phyloP scores from a whole-genome alignment of 2,113 vertebrate genomes.

The Carassius gibelio region DNA sequence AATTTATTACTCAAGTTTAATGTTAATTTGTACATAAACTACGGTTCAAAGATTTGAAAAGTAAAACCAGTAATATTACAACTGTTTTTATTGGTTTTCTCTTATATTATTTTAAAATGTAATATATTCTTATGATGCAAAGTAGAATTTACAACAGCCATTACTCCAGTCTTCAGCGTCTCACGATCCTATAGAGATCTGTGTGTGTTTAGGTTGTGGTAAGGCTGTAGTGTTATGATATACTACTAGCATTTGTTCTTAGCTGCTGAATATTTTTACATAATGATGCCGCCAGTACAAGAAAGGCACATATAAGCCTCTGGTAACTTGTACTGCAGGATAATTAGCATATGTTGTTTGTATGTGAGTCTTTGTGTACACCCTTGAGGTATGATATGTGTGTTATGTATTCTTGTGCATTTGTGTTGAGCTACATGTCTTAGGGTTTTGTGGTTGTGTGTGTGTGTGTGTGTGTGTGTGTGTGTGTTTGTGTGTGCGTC shows the following conservation, averaged over 20 bases:
- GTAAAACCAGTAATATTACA: neutral
- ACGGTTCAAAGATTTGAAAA: neutral
- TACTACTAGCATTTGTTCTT: neutral
- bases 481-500: neutral
- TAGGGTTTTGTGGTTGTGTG: neutral
- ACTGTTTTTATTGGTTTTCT: neutral
- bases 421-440: neutral
- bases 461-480: neutral
- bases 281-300: neutral
- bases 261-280: neutral
- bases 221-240: neutral
- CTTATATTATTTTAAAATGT: neutral
- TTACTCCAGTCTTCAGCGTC: too few relatives aligned
- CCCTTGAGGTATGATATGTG: neutral
- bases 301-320: neutral
- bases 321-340: neutral
- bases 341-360: constrained; percentile 1
- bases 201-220: neutral
- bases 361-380: neutral
- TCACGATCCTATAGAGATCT: neutral
- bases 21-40: neutral
- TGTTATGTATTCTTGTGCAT: constrained; percentile 29
- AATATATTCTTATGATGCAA: neutral
- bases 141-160: neutral
- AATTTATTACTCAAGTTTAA: neutral